Percentiles rank a stretch among this genome's conserved stretches.
Evolutionary conservation across 1,140 invertebrate species (phyloP).

Genomic region (Neodiprion lecontei): DNA sequence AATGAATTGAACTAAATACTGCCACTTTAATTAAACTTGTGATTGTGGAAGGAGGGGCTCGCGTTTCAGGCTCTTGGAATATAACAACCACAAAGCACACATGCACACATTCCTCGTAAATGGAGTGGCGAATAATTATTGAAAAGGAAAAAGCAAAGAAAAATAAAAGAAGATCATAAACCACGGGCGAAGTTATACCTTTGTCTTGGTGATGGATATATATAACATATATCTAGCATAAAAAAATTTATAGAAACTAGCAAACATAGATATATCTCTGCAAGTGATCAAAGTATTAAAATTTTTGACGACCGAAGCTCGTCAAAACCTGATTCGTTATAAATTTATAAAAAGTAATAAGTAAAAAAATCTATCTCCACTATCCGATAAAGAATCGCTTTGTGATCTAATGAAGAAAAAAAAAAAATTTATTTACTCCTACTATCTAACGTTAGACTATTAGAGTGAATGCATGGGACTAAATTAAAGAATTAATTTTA

Average conservation of each 20-base stretch:
- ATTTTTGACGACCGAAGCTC: no score
- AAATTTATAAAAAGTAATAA: not conserved
- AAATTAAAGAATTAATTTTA: slow-evolving; percentile 48
- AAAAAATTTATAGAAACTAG: not conserved
- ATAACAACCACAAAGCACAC: slow-evolving; percentile 48
- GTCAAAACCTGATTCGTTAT: not conserved
- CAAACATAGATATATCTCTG: not conserved
- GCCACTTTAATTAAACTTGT: slow-evolving; percentile 40
- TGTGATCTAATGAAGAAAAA: slow-evolving; percentile 12
- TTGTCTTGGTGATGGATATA: not conserved
- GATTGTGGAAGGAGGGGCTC: slow-evolving; percentile 33
- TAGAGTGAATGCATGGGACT: slow-evolving; percentile 51
- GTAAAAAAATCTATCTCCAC: not conserved
- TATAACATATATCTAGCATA: not conserved
- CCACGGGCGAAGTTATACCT: not conserved
- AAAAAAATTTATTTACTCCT: slow-evolving; percentile 28
- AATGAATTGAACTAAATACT: slow-evolving; percentile 42
- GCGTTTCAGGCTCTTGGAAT: slow-evolving; percentile 36
- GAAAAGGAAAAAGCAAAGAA: not conserved
- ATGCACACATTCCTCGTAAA: not conserved
- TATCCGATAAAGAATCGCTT: not conserved
- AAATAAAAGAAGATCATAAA: not conserved
- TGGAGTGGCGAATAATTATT: not conserved
- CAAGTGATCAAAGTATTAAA: no score
- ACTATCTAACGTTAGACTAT: slow-evolving; percentile 46